Base-by-base conservation (phyloP, 2,113 vertebrate genomes). In the Holacanthus passer region DNA sequence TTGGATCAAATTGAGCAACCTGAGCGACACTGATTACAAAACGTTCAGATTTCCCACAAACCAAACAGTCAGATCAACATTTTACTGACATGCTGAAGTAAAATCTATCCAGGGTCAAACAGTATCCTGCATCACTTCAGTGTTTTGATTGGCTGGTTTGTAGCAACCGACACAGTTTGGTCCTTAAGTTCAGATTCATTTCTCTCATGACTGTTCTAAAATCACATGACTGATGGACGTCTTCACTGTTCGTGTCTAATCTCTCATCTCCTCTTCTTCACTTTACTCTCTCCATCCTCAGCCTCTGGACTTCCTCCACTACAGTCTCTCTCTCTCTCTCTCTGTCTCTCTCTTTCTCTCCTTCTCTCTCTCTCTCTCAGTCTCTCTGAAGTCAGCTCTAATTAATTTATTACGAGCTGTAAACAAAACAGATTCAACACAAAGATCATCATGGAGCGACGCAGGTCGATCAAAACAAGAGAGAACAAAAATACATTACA, bases 371-470 rank as follows among this genome's bases (percentile, higher is more conserved):
- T 22, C 27, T 20, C 39, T 32, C 67, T 22, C 29, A 11, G 1
- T 0, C 1, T 59, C 37, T 19, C 17, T 58, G 37, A 79, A 52
- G 50, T 84, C 73, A 16, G n/a, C 55, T 74, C 70, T 53, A 74
- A 82, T 91, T 75, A 76, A 66, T 81, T 81, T 14, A 47, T 81
- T 22, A 65, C 22, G 0, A 63, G 69, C 78, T 66, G 82, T 27
- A 80, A 31, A 79, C 74, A 79, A 68, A 83, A 1, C 83, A 68
- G 53, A 67, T 0, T 41, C n/a, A 35, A 63, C 56, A 77, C 67
- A 24, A 24, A 48, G 47, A 62, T 65, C 29, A 24, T 50, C 62
- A 48, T 45, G 2, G 56, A 70, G 69, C 24, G 59, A 75, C 77
- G 35, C 69, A n/a, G 64, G 69, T 77, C 68, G 60, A 83, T 73